A percentile compares a stretch with the other conserved stretches of the same genome.
Evolutionary conservation across 2,113 vertebrate species (phyloP).

Genomic region (Menura novaehollandiae): DNA sequence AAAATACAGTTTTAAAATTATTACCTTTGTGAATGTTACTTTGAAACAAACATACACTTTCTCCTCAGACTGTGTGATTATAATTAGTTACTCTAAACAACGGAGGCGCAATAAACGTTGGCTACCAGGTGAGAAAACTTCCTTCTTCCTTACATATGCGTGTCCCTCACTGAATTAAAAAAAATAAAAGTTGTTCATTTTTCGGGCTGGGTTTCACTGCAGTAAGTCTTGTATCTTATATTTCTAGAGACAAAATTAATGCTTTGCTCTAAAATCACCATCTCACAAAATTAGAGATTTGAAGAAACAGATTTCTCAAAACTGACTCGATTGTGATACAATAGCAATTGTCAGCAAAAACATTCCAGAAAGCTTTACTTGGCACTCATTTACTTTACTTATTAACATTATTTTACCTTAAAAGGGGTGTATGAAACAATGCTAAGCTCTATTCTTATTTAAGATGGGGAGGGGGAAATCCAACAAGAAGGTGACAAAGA

Average conservation of each 20-base stretch:
- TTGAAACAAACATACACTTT: not conserved
- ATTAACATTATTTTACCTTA: not conserved
- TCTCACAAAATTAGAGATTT: not conserved
- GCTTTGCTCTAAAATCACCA: not conserved
- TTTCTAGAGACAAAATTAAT: not conserved
- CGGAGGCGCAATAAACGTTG: not conserved
- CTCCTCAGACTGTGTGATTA: not conserved
- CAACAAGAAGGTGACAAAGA: not conserved
- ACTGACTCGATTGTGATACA: not conserved
- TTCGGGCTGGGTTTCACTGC: not conserved
- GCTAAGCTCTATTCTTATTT: not conserved
- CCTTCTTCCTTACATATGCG: not conserved
- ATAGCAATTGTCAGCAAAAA: not conserved
- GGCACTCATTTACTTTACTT: not conserved
- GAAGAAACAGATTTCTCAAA: not conserved
- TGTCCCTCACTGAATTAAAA: too few relatives aligned
- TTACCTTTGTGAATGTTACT: not conserved
- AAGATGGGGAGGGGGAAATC: not conserved
- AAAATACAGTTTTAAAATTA: not conserved
- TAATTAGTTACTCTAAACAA: not conserved
- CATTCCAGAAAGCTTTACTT: not conserved
- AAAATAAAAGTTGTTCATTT: not conserved
- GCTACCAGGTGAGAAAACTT: not conserved
- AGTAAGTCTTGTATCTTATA: not conserved
- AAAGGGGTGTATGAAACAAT: not conserved